A percentile compares a stretch with the other conserved stretches of the same genome.
These are phyloP conservation scores for Cataglyphis cursor DNA, from an alignment of 2,888 invertebrate species.

Conservation along the genomic window DNA sequence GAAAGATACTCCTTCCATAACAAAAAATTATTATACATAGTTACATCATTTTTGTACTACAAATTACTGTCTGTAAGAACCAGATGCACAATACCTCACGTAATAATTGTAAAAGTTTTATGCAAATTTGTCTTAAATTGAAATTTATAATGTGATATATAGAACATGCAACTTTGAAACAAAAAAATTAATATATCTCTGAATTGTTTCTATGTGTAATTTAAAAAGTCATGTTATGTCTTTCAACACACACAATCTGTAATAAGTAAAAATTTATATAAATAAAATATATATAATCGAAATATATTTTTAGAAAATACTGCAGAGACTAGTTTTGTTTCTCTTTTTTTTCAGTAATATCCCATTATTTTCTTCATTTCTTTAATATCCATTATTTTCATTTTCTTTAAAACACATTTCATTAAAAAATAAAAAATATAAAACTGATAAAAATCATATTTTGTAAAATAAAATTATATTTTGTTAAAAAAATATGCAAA, in stretches of 20 bases:
- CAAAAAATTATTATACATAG: slow-evolving; percentile 65
- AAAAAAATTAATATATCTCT: slow-evolving; percentile 24
- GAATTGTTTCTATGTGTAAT: neutral
- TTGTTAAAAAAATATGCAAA: slow-evolving; percentile 35
- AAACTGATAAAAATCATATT: neutral
- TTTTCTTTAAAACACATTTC: neutral
- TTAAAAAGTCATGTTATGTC: slow-evolving; percentile 3
- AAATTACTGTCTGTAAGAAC: slow-evolving; percentile 81
- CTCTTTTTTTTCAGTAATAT: neutral
- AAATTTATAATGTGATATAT: slow-evolving; percentile 60
- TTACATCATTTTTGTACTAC: slow-evolving; percentile 74
- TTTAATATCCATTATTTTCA: neutral
- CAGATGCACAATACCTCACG: slow-evolving; percentile 86
- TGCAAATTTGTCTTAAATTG: slow-evolving; percentile 43
- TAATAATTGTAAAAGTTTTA: slow-evolving; percentile 73
- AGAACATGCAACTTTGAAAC: slow-evolving; percentile 62
- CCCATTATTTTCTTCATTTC: neutral
- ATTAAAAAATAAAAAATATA: slow-evolving; percentile 26
- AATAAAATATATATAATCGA: neutral
- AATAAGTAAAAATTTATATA: slow-evolving; percentile 26
- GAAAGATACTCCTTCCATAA: neutral
- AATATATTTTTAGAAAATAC: neutral
- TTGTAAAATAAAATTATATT: neutral
- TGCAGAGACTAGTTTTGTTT: neutral
- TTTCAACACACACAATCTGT: neutral